Base-by-base conservation (phyloP, 2,113 vertebrate genomes). In the Helogale parvula region DNA sequence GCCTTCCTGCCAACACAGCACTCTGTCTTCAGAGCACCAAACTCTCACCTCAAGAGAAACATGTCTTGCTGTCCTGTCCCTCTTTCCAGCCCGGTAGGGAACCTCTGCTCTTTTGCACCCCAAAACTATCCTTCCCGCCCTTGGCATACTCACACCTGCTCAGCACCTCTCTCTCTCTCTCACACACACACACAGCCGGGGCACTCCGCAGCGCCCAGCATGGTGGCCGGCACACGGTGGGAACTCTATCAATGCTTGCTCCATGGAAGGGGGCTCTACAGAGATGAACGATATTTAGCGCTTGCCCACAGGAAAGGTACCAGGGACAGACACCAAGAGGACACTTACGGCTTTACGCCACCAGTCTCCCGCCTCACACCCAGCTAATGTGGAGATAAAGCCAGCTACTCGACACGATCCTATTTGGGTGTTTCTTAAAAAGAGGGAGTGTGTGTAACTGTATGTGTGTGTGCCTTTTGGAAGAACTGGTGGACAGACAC, bases 281-380 rank as follows among this genome's bases (percentile, higher is more conserved):
- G 3, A 72, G 3, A 69, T 23, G 33, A 25, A 85, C 11, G 13
- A 17, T 8, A 15, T 17, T 45, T 25, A 47, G 77, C 38, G 9
- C 63, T 50, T 63, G 14, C 33, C 76, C 54, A 33, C n/a, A 47
- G 47, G 17, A 63, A 17, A 1, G 1, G 27, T 35, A 41, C 21
- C 52, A 31, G n/a, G 12, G 66, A 19, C 12, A 35, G 8, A 31
- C 21, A 1, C 35, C 35, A n/a, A 74, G 38, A 72, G 15, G 66
- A 41, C 27, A 4, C 0, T 0, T 19, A 1, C 2, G 0, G 1
- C 87, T 35, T 54, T 45, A 9, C 14, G 13, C 74, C 12, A 54
- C 31, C 33, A n/a, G 9, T 10, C 15, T 17, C 25, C 77, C 25
- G 16, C n/a, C 31, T 47, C 33, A 35, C 27, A 52, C 8, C 19